These are phyloP conservation scores for Sitobion miscanthi DNA, from an alignment of 1,140 invertebrate species.

Conservation along the genomic window DNA sequence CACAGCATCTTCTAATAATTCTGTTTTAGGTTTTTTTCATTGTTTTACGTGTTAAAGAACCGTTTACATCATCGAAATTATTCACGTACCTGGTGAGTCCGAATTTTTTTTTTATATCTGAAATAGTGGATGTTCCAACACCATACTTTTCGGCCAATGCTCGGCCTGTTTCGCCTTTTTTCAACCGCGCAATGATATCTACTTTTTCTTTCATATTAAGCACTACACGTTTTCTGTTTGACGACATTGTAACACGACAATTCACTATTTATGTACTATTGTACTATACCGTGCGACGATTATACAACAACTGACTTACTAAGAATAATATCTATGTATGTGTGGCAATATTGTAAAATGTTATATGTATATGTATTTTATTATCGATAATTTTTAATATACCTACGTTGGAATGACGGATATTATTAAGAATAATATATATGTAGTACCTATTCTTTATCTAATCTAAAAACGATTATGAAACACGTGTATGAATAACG, in stretches of 20 bases:
- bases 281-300: background rate
- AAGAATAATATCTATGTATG: conserved; percentile 15
- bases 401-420: background rate
- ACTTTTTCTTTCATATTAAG: conserved; percentile 57
- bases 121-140: conserved; percentile 58
- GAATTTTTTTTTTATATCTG: conserved; percentile 57
- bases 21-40: no score
- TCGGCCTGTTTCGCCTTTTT: no score
- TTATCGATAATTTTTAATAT: background rate
- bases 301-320: no score
- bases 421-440: conserved; percentile 21
- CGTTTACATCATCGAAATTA: conserved; percentile 53
- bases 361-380: no score
- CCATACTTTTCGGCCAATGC: conserved; percentile 22
- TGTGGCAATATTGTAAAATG: background rate
- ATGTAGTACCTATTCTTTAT: no score
- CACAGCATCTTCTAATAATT: no score
- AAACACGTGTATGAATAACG: no score
- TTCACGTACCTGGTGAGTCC: conserved; percentile 42
- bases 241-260: background rate
- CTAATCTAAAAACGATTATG: no score
- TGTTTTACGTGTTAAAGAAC: conserved; percentile 41
- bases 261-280: conserved; percentile 11
- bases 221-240: conserved; percentile 42
- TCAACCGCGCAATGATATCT: conserved; percentile 51